phyloP scores from a whole-genome alignment of 2,888 invertebrate genomes.

The Cheilosia urbana region DNA sequence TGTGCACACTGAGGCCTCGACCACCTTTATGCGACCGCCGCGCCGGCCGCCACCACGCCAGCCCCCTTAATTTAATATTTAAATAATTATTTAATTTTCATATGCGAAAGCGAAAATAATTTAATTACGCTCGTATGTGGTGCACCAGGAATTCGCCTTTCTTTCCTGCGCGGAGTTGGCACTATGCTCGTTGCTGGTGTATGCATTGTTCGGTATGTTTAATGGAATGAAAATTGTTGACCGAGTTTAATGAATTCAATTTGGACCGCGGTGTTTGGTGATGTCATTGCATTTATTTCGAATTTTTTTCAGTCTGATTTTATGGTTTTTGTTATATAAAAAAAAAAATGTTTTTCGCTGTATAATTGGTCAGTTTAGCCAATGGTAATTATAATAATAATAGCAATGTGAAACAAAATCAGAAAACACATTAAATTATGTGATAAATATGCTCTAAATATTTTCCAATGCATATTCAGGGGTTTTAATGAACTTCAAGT shows the following conservation, averaged over 20 bases:
- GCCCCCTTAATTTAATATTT: slow-evolving; percentile 72
- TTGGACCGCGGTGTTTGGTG: slow-evolving; percentile 57
- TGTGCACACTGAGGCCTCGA: slow-evolving; percentile 9
- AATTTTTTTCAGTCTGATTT: neutral
- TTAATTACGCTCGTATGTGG: slow-evolving; percentile 69
- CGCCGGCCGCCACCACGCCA: neutral
- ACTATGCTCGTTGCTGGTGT: too few relatives aligned
- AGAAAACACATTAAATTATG: slow-evolving; percentile 55
- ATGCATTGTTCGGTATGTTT: slow-evolving; percentile 51
- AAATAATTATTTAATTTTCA: slow-evolving; percentile 75
- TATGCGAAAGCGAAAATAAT: slow-evolving; percentile 74
- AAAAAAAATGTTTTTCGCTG: neutral
- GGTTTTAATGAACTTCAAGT: slow-evolving; percentile 59
- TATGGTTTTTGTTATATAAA: neutral
- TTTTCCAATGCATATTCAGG: slow-evolving; percentile 23
- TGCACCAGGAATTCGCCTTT: slow-evolving; percentile 36
- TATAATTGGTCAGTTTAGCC: slow-evolving; percentile 51
- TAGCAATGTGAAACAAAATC: slow-evolving; percentile 30
- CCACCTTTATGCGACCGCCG: slow-evolving; percentile 1
- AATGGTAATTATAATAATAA: slow-evolving; percentile 47
- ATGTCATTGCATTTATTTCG: slow-evolving; percentile 42
- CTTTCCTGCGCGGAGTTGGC: slow-evolving; percentile 22
- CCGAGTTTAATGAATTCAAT: slow-evolving; percentile 74
- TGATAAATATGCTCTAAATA: slow-evolving; percentile 57
- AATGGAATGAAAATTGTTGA: slow-evolving; percentile 74